Evolutionary conservation across 2,888 invertebrate genomes (phyloP).

Genomic region (Megaustenia siamemsis): DNA sequence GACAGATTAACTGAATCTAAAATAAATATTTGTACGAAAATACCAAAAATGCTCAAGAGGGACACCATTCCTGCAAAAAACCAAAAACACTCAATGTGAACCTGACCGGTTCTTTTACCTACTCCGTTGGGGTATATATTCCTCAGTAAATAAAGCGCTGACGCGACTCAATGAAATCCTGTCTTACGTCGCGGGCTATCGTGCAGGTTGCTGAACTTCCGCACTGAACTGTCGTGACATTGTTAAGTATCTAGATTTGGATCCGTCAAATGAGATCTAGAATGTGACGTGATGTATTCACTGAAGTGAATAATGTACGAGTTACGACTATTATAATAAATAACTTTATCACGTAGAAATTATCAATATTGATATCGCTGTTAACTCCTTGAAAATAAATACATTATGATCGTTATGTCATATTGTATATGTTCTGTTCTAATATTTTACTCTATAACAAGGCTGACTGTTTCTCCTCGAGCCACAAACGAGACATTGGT

Average conservation of each 20-base stretch:
- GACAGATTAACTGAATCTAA: too few species aligned
- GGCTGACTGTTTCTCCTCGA: too few species aligned
- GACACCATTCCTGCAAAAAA: neutral
- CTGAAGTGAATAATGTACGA: too few species aligned
- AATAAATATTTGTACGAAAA: neutral
- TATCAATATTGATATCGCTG: too few species aligned
- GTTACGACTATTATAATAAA: too few species aligned
- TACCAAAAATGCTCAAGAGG: neutral
- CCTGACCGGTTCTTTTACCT: neutral
- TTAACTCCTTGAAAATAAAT: too few species aligned
- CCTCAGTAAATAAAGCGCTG: neutral
- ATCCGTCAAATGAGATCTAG: neutral
- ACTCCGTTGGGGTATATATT: constrained; percentile 1
- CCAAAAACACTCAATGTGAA: constrained; percentile 28
- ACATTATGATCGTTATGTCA: too few species aligned
- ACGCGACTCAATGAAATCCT: constrained; percentile 1
- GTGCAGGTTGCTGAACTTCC: constrained; percentile 1
- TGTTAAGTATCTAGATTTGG: neutral
- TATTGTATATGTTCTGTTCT: too few species aligned
- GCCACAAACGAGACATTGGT: too few species aligned
- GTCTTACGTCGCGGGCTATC: constrained; percentile 7
- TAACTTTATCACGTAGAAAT: too few species aligned
- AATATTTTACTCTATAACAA: too few species aligned
- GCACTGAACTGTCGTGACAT: neutral
- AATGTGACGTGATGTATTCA: neutral